Percentiles rank a stretch among this genome's conserved stretches.
Evolutionary conservation across 2,888 invertebrate species (phyloP).

Genomic region (Noctua pronuba): DNA sequence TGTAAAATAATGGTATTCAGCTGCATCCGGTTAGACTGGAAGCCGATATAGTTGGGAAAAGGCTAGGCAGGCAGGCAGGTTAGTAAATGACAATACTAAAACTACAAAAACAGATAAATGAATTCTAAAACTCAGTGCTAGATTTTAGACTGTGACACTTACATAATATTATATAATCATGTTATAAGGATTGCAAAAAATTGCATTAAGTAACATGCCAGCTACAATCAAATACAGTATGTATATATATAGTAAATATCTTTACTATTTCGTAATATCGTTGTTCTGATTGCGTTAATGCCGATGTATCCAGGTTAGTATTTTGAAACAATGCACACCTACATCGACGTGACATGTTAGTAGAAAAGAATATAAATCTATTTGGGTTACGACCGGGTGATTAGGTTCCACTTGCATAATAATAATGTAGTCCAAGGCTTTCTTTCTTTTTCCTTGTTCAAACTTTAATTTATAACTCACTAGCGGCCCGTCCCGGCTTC

Average conservation of each 20-base stretch:
- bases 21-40: too few species aligned
- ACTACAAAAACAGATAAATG: not conserved
- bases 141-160: not conserved
- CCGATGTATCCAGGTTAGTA: conserved; percentile 10
- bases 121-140: not conserved
- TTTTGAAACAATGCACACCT: conserved; percentile 48
- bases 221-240: too few species aligned
- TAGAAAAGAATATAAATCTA: conserved; percentile 3
- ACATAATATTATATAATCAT: not conserved
- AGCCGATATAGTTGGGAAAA: too few species aligned
- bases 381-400: conserved; percentile 31
- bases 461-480: not conserved
- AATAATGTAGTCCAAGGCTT: conserved; percentile 15
- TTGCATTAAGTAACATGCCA: not conserved
- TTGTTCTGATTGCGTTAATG: conserved; percentile 18
- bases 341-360: conserved; percentile 39
- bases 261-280: conserved; percentile 11
- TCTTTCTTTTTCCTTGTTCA: conserved; percentile 9
- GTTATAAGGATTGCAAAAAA: conserved; percentile 1
- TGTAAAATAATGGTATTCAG: too few species aligned
- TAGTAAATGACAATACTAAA: too few species aligned
- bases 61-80: too few species aligned
- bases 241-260: too few species aligned
- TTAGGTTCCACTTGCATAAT: not conserved
- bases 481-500: too few species aligned